Base-by-base conservation (phyloP, 2,113 vertebrate species). In the Phyllostomus discolor region DNA sequence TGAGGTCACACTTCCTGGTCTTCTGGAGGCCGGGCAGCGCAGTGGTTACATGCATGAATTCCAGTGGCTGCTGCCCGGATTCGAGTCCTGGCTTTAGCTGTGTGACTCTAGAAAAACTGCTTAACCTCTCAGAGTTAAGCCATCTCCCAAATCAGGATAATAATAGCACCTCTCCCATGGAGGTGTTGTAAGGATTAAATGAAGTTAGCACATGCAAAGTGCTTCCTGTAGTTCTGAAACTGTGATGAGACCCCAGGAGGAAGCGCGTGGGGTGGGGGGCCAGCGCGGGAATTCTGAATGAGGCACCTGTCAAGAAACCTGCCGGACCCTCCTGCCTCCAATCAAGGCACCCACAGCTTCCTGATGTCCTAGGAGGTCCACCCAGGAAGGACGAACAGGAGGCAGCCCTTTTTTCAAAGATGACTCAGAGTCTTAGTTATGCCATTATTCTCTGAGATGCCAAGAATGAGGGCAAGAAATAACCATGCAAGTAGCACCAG, bases 51-150 rank as follows among this genome's bases (percentile, higher is more conserved):
- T 7, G 16, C 54, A 5, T 4, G 11, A 35, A 79, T 73, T 79
- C 46, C 46, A 70, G 22, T 8, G 35, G 48, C 64, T 80, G 81
- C n/a, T 48, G 46, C 75, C 81, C 35, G 35, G 70, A 48, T 62
- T 7, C 75, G 57, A 90, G 38, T 22, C 70, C 66, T 46, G 46
- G 59, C 38, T 73, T 81, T 28, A 75, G 92, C 92, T 91, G n/a
- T n/a, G 46, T 43, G 70, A 72, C 76, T 91, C 73, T 14, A 91
- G 46, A 26, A 52, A 67, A 90, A 79, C 10, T 19, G 62, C 35
- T 91, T 54, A 82, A 91, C 81, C 35, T 87, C 70, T 78, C 62
- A 22, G 50, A 48, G 59, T 90, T 78, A 48, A 57, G 50, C 48
- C 88, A 95, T n/a, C 26, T 69, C 59, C 35, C 73, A 72, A 73